These are phyloP conservation scores for Sclerurus mexicanus DNA, from an alignment of 2,113 vertebrate species.

Conservation along the genomic window DNA sequence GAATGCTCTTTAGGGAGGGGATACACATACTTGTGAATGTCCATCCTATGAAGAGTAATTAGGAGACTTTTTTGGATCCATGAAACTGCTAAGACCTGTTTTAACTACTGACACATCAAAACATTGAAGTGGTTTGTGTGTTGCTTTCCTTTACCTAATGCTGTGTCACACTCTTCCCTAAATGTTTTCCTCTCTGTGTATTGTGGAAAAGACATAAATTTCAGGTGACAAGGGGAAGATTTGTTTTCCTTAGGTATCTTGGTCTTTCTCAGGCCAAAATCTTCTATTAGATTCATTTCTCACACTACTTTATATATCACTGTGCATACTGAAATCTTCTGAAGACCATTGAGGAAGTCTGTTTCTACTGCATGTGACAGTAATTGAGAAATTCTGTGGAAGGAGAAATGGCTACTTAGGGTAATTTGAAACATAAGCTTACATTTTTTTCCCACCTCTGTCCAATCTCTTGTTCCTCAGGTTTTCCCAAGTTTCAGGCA, in stretches of 20 bases:
- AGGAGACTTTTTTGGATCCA: neutral
- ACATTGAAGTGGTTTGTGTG: neutral
- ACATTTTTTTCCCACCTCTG: neutral
- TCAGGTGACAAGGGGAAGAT: neutral
- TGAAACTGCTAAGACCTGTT: neutral
- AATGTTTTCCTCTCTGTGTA: neutral
- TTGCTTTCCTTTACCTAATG: neutral
- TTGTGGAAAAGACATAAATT: neutral
- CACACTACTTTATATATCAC: neutral
- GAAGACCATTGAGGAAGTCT: neutral
- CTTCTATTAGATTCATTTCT: neutral
- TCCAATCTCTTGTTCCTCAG: neutral
- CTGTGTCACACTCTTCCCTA: neutral
- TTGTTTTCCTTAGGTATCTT: neutral
- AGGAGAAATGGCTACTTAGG: neutral
- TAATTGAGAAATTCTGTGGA: neutral
- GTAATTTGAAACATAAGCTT: neutral
- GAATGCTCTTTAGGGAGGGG: neutral
- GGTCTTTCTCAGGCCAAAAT: neutral
- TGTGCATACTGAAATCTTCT: neutral
- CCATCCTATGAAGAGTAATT: neutral
- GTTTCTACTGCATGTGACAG: neutral
- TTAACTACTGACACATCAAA: neutral
- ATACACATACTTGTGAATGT: neutral
- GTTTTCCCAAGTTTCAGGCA: neutral